Base-by-base conservation (phyloP, 1,140 invertebrate genomes). In the Pseudomyrmex gracilis region DNA sequence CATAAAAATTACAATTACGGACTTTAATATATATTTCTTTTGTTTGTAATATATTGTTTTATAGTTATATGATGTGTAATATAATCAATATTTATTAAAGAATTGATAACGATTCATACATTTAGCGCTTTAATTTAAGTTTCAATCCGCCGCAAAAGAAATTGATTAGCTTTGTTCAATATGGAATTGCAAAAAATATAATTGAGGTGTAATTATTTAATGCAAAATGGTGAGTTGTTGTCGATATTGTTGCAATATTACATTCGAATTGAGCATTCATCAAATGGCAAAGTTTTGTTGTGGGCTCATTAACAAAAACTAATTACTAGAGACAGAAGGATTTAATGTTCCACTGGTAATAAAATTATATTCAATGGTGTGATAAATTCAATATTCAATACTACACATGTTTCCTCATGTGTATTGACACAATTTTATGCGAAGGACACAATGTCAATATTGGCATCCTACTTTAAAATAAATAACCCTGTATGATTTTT, bases 301-400 rank as follows among this genome's bases (percentile, higher is more conserved):
- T 20, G 17, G 53, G 15, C 74, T 70, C 76, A 68, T 78, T 78
- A 78, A 78, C 63, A 57, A 58, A 57, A 78, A 78, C 15, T 51
- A 78, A 78, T 78, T 78, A 78, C 64, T 68, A 34, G 74, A 78
- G 74, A 78, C 76, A 20, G 76, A 57, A 63, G 68, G 64, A 78
- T 78, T 78, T 78, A 78, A 78, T 78, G 57, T 68, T 68, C 51
- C 63, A 20, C 15, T 15, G 20, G 2, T 51, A 51, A 57, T 78
- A 17, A 78, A 78, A 68, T 78, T 68, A 68, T 34, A 78, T 78
- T 78, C 51, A 78, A 24, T 24, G n/a, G n/a, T n/a, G n/a, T n/a
- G n/a, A n/a, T n/a, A n/a, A n/a, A n/a, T n/a, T n/a, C n/a, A n/a
- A 68, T 34, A 78, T 78, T 78, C 51, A 78, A 24, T 24, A 12